These are phyloP conservation scores for Hycleus phaleratus DNA, from an alignment of 1,140 invertebrate genomes.

Conservation along the genomic window DNA sequence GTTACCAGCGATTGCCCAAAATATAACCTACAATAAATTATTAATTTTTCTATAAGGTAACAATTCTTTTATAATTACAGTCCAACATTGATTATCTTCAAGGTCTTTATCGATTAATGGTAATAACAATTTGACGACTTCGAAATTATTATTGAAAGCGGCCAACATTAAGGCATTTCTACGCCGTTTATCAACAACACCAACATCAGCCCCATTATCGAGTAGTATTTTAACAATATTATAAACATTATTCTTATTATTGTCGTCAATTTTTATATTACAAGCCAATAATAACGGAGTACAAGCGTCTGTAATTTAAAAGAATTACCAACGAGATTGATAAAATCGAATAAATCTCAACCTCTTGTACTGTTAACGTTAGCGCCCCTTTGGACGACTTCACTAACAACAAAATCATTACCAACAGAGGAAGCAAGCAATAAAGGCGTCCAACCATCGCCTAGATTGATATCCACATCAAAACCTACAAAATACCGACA, in stretches of 20 bases:
- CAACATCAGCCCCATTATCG: no score
- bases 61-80: constrained; percentile 25
- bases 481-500: constrained; percentile 13
- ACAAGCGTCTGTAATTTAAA: constrained; percentile 23
- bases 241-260: neutral
- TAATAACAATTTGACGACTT: constrained; percentile 39
- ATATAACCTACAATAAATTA: constrained; percentile 35
- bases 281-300: constrained; percentile 33
- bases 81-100: constrained; percentile 44
- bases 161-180: constrained; percentile 45
- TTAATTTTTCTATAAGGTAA: neutral
- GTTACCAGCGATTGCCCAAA: constrained; percentile 45
- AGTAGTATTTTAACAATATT: no score
- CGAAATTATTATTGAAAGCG: constrained; percentile 39
- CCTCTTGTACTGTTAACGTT: constrained; percentile 29
- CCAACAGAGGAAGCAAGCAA: constrained; percentile 28
- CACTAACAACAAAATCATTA: constrained; percentile 21
- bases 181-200: constrained; percentile 34
- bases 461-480: constrained; percentile 23
- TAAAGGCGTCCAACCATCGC: constrained; percentile 30
- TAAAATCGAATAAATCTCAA: neutral
- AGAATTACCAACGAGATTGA: neutral
- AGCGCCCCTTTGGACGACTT: constrained; percentile 27
- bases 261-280: constrained; percentile 10
- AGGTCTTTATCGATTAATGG: constrained; percentile 37